Conservation (phyloP, 2,113 vertebrate species). For the Cettia cetti region DNA sequence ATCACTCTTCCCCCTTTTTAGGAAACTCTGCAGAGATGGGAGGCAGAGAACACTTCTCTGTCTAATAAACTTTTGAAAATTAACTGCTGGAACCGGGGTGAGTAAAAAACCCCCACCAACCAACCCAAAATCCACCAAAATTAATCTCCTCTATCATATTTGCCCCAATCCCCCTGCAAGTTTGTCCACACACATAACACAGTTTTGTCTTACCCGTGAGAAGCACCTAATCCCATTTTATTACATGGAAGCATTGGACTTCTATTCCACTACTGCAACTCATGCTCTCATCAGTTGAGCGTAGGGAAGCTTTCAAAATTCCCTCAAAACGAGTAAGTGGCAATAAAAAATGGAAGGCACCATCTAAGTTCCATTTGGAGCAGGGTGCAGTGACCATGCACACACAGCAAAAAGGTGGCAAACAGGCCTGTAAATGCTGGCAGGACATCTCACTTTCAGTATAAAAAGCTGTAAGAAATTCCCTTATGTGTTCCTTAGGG, state of each 20-base stretch:
- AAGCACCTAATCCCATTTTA: neutral
- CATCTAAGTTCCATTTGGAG: fast-evolving
- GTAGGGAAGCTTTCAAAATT: neutral
- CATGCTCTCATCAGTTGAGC: neutral
- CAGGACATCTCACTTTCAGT: neutral
- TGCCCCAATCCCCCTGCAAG: neutral
- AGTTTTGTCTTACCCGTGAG: neutral
- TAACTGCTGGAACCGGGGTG: neutral
- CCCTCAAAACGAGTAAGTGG: neutral
- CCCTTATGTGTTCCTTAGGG: neutral
- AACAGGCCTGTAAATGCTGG: neutral
- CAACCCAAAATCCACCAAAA: neutral
- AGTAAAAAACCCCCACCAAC: neutral
- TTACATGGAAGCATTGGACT: neutral
- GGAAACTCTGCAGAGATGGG: neutral
- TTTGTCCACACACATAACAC: neutral
- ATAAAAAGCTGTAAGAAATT: neutral
- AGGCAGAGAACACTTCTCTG: neutral
- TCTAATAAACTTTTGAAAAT: neutral
- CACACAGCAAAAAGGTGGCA: neutral
- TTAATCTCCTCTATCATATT: neutral
- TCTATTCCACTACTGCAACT: neutral
- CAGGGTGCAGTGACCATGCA: neutral
- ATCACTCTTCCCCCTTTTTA: neutral
- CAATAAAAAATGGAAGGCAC: neutral